Evolutionary conservation across 92 coral and sea anemone genomes (phyloP), one percentile per base, ranked within the genome.

Genomic region (Galaxea fascicularis): DNA sequence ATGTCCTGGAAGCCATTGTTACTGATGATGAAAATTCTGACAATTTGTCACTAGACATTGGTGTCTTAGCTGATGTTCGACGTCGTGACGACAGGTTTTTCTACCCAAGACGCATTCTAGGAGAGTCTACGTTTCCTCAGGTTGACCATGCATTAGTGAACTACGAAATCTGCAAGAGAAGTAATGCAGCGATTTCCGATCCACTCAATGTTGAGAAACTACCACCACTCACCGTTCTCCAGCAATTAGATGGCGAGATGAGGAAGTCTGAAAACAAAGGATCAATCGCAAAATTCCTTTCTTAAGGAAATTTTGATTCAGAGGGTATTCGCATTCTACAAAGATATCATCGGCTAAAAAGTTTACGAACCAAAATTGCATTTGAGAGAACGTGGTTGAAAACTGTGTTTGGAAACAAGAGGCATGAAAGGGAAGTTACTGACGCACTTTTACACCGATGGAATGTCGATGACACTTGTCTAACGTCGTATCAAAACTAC

Each of bases 321-420:
- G 72, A 88, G 29, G 87, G 85, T 1, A 28, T 89, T 67, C 44
- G 70, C 49, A 65, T 64, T 69, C 63, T 88, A 65, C 39, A 56
- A 28, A 66, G 82, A 52, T 88, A 56, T 57, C 84, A 88, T 62
- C 71, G 75, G 21, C 60, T 88, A 18, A 89, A 89, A 56, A 44
- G 46, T 27, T 59, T 77, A 15, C 25, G 63, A 54, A 82, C 41
- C 27, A 85, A 88, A 58, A 82, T 58, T 20, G 74, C 64, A 31
- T 77, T 76, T 53, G 85, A 88, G 66, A 57, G 70, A 44, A 28
- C 73, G 51, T 88, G 91, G 88, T 56, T 88, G 53, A 54, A 35
- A 26, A 51, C 29, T 47, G 84, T 68, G 21, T 82, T 82, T 54
- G 27, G 44, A 47, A 49, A 51, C 14, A 65, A n/a, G n/a, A 65